Evolutionary conservation across 2,888 invertebrate genomes (phyloP).

Genomic region (Pterostichus madidus): DNA sequence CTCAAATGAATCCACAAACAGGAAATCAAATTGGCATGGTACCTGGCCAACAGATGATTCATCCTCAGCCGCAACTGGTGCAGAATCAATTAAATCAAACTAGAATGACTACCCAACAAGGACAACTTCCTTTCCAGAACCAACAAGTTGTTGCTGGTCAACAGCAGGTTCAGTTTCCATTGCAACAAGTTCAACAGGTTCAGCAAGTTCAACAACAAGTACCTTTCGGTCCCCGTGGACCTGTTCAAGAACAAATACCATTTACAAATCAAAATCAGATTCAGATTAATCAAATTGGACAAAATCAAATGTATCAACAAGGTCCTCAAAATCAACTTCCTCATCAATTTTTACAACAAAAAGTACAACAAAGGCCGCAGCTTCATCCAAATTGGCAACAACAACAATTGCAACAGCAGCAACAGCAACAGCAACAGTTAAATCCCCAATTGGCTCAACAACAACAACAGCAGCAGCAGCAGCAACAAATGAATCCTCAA

Average conservation of each 20-base stretch:
- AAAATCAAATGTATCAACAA: constrained; percentile 67
- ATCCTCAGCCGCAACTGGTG: constrained; percentile 66
- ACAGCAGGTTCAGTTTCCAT: constrained; percentile 70
- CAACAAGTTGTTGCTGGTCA: constrained; percentile 56
- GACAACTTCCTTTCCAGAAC: constrained; percentile 37
- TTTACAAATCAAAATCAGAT: constrained; percentile 57
- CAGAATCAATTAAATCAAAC: constrained; percentile 69
- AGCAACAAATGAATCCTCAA: constrained; percentile 74
- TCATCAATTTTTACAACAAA: constrained; percentile 56
- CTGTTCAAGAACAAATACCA: constrained; percentile 50
- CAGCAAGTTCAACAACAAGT: constrained; percentile 68
- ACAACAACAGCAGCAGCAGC: constrained; percentile 68
- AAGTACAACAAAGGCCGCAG: constrained; percentile 59
- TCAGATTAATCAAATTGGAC: constrained; percentile 55
- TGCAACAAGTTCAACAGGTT: constrained; percentile 71
- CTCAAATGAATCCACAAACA: constrained; percentile 67
- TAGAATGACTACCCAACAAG: constrained; percentile 37
- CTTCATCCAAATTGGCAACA: constrained; percentile 68
- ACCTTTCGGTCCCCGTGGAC: constrained; percentile 50
- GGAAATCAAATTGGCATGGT: constrained; percentile 68
- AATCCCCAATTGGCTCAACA: constrained; percentile 72
- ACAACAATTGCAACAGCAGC: constrained; percentile 70
- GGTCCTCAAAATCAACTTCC: constrained; percentile 64
- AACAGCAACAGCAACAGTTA: constrained; percentile 71
- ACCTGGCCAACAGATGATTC: constrained; percentile 53